phyloP scores from a whole-genome alignment of 2,113 vertebrate genomes.

The Ancistrus triradiatus region DNA sequence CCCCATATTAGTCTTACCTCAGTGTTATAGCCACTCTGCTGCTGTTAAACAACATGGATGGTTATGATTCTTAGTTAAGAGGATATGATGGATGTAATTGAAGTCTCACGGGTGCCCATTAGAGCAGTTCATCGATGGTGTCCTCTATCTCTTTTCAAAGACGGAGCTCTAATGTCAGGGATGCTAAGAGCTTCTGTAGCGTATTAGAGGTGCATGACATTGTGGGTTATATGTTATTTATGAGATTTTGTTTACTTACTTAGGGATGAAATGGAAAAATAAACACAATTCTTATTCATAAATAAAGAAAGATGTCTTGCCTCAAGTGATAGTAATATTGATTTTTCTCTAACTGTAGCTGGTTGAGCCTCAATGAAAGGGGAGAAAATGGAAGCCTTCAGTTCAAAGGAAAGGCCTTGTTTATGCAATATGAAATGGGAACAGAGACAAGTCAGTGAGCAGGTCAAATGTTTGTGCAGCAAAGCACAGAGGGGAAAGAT shows the following conservation, averaged over 20 bases:
- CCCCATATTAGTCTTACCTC: neutral
- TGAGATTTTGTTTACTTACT: conserved; percentile 30
- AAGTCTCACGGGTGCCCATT: conserved; percentile 24
- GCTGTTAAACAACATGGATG: neutral
- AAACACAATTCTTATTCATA: conserved; percentile 24
- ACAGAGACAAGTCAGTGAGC: neutral
- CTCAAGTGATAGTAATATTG: conserved; percentile 28
- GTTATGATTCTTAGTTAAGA: conserved; percentile 15
- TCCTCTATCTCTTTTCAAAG: conserved; percentile 15
- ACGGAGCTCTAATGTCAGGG: conserved; percentile 3
- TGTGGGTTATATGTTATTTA: conserved; percentile 3
- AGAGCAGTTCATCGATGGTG: conserved; percentile 9
- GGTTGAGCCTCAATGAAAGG: neutral
- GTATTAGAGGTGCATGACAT: conserved; percentile 18
- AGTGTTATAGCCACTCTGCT: conserved; percentile 4
- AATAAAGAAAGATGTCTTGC: conserved; percentile 16
- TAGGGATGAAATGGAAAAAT: conserved; percentile 22
- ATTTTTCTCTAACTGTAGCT: conserved; percentile 26
- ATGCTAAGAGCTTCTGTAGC: neutral
- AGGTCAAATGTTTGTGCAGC: conserved; percentile 2
- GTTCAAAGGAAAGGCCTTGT: neutral
- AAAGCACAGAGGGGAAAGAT: neutral
- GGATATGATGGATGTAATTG: conserved; percentile 3
- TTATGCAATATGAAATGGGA: neutral
- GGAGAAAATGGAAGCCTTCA: neutral